These are phyloP conservation scores for Pseudopipra pipra DNA, from an alignment of 2,113 vertebrate genomes.

Conservation along the genomic window DNA sequence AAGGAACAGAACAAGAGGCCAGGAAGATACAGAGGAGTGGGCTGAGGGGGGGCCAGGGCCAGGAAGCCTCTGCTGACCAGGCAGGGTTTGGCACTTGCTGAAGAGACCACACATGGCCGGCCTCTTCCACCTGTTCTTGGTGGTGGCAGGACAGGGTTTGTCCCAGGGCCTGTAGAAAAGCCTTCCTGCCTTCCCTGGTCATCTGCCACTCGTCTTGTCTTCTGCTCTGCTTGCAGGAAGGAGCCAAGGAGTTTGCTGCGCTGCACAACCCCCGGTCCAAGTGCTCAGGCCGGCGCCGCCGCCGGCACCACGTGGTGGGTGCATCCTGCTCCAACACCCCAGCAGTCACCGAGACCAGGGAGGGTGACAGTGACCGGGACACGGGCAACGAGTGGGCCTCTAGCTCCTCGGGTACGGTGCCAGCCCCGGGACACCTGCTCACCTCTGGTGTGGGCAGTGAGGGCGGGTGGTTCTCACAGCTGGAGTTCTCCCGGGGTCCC, in stretches of 20 bases:
- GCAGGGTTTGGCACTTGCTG: background rate
- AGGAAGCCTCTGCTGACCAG: background rate
- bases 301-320: slow-evolving; percentile 78
- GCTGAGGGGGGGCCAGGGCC: background rate
- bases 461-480: fast-evolving
- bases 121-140: background rate
- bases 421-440: background rate
- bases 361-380: slow-evolving; percentile 92
- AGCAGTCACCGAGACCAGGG: slow-evolving; percentile 80
- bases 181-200: background rate
- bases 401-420: slow-evolving; percentile 88
- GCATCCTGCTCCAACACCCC: slow-evolving; percentile 79
- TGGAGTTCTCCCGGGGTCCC: background rate
- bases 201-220: background rate
- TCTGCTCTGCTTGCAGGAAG: slow-evolving; percentile 81
- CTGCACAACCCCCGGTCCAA: slow-evolving; percentile 89
- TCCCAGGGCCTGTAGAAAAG: background rate
- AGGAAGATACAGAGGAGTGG: background rate
- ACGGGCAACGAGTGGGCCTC: slow-evolving; percentile 86
- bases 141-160: background rate
- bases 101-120: fast-evolving
- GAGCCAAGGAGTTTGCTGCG: slow-evolving; percentile 94
- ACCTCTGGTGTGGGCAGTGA: background rate
- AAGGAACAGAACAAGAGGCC: background rate
- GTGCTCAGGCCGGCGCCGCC: slow-evolving; percentile 81